Percentiles rank a stretch among this genome's conserved stretches.
Evolutionary conservation across 1,140 invertebrate genomes (phyloP).

Genomic region (Bombus superbus): DNA sequence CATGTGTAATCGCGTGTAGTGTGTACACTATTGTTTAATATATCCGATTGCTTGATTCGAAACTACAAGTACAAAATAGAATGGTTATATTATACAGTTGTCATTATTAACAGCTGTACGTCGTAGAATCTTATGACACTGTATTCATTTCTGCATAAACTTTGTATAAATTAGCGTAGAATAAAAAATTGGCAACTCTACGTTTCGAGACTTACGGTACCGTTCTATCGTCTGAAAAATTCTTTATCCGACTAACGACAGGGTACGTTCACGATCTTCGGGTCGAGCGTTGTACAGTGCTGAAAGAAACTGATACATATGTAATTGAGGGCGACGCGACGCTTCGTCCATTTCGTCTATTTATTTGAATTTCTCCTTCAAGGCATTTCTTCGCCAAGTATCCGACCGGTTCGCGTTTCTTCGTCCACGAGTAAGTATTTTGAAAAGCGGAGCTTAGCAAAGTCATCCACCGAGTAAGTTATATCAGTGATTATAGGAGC

Average conservation of each 20-base stretch:
- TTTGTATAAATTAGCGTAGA: too few species aligned
- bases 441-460: conserved; percentile 4
- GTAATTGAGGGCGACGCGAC: not conserved
- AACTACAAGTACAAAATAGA: not conserved
- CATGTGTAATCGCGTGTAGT: not conserved
- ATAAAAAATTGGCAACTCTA: too few species aligned
- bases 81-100: not conserved
- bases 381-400: not conserved
- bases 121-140: too few species aligned
- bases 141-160: too few species aligned
- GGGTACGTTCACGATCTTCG: not conserved
- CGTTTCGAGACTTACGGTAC: too few species aligned
- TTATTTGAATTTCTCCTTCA: not conserved
- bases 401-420: not conserved
- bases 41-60: not conserved
- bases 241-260: too few species aligned
- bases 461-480: not conserved
- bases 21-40: not conserved
- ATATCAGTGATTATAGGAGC: not conserved
- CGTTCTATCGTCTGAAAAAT: too few species aligned
- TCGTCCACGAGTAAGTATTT: conserved; percentile 9
- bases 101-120: not conserved
- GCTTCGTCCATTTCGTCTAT: not conserved
- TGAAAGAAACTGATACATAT: not conserved
- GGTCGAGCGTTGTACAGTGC: not conserved